Percentiles rank a stretch among this genome's conserved stretches.
phyloP scores from a whole-genome alignment of 2,113 vertebrate genomes.

The Ciconia maguari region DNA sequence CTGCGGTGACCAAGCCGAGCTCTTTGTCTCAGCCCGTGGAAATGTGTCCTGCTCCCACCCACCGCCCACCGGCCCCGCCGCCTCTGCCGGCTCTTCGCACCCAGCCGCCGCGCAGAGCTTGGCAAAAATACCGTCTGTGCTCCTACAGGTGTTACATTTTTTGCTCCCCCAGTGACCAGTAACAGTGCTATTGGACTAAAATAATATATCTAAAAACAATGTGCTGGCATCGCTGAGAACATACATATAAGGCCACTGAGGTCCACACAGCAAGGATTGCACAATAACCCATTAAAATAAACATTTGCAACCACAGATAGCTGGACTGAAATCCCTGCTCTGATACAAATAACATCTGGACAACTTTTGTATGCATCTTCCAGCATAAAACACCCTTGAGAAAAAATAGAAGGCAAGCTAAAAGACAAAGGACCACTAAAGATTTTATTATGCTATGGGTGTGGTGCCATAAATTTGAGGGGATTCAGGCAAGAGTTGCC shows the following conservation, averaged over 20 bases:
- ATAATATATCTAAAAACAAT: slow-evolving; percentile 71
- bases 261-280: slow-evolving; percentile 77
- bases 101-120: neutral
- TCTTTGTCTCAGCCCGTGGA: slow-evolving; percentile 49
- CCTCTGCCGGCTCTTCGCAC: neutral
- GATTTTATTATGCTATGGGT: slow-evolving; percentile 86
- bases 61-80: neutral
- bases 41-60: neutral
- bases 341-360: slow-evolving; percentile 88
- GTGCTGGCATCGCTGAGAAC: slow-evolving; percentile 73
- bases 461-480: slow-evolving; percentile 84
- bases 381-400: slow-evolving; percentile 84
- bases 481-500: slow-evolving; percentile 79
- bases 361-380: slow-evolving; percentile 86
- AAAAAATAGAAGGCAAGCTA: slow-evolving; percentile 78
- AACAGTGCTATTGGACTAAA: slow-evolving; percentile 61
- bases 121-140: slow-evolving; percentile 32
- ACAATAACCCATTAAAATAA: slow-evolving; percentile 86
- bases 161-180: slow-evolving; percentile 52
- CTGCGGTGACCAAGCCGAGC: slow-evolving; percentile 28
- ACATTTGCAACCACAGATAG: slow-evolving; percentile 85
- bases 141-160: slow-evolving; percentile 77
- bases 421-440: slow-evolving; percentile 85
- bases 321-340: slow-evolving; percentile 80
- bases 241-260: slow-evolving; percentile 75